Conservation (phyloP, 2,797 vertebrate genomes). For the Protosalanx chinensis region DNA sequence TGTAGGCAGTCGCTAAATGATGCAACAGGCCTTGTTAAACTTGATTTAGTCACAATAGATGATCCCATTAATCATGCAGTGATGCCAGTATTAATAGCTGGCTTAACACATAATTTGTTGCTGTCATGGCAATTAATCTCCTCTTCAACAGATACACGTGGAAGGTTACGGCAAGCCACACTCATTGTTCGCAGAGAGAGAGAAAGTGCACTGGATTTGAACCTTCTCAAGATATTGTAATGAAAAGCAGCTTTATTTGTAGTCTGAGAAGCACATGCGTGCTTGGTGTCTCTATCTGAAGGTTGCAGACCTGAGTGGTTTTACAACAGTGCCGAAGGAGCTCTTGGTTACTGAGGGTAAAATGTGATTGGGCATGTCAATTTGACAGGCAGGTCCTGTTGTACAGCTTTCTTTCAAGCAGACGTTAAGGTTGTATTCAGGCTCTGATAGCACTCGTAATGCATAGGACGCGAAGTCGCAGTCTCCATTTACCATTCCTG, state of each 20-base stretch:
- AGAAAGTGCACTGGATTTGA: constrained; percentile 42
- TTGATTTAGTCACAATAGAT: constrained; percentile 76
- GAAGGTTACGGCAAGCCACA: constrained; percentile 60
- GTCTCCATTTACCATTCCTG: neutral
- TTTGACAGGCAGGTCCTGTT: neutral
- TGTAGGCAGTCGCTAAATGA: constrained; percentile 67
- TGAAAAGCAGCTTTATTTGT: constrained; percentile 29
- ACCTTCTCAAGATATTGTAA: constrained; percentile 26
- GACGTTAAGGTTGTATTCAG: no score
- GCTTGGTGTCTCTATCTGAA: neutral
- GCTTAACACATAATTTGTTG: constrained; percentile 77
- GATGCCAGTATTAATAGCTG: constrained; percentile 78
- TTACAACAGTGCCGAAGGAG: neutral
- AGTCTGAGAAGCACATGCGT: constrained; percentile 8
- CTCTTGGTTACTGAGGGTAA: neutral
- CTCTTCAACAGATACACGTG: constrained; percentile 53
- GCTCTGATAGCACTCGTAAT: neutral
- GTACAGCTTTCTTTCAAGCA: neutral
- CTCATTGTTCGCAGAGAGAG: constrained; percentile 47
- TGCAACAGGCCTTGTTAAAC: constrained; percentile 78
- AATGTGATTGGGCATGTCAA: constrained; percentile 8
- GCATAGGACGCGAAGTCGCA: neutral
- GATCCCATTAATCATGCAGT: constrained; percentile 78
- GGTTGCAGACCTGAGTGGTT: constrained; percentile 11
- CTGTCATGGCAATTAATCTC: constrained; percentile 76